Evolutionary conservation across 1,140 invertebrate genomes (phyloP).

Genomic region (Lordiphosa collinella): DNA sequence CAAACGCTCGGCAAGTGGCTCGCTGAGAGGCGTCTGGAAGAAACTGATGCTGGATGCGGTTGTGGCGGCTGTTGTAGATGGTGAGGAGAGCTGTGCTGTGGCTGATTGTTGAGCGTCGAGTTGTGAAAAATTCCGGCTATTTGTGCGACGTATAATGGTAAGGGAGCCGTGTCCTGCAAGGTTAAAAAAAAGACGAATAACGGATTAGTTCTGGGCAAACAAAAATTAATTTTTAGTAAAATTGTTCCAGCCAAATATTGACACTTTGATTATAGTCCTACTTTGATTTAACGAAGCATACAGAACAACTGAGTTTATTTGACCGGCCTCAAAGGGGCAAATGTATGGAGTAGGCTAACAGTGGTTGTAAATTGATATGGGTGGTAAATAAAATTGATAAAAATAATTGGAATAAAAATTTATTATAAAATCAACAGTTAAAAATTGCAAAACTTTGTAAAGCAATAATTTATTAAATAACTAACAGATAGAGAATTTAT

Average conservation of each 20-base stretch:
- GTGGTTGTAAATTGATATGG: constrained; percentile 2
- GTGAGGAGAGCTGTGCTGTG: constrained; percentile 28
- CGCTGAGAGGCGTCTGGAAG: constrained; percentile 61
- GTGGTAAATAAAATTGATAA: too few species aligned
- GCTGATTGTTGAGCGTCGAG: constrained; percentile 48
- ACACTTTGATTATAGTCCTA: constrained; percentile 38
- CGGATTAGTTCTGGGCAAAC: constrained; percentile 10
- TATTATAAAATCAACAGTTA: too few species aligned
- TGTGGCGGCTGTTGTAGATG: constrained; percentile 22
- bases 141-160: constrained; percentile 90
- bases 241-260: constrained; percentile 22
- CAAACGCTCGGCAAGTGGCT: constrained; percentile 53
- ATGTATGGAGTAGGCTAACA: constrained; percentile 3
- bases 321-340: background rate
- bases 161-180: constrained; percentile 88
- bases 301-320: constrained; percentile 7
- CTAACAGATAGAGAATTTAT: too few species aligned
- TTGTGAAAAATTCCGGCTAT: constrained; percentile 80
- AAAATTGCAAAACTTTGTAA: too few species aligned
- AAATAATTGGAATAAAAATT: too few species aligned
- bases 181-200: constrained; percentile 41
- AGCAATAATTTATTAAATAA: too few species aligned
- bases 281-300: constrained; percentile 36
- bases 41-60: constrained; percentile 34
- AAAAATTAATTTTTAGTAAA: constrained; percentile 7